Base-by-base conservation (phyloP, 2,113 vertebrate genomes). In the Grus americana region DNA sequence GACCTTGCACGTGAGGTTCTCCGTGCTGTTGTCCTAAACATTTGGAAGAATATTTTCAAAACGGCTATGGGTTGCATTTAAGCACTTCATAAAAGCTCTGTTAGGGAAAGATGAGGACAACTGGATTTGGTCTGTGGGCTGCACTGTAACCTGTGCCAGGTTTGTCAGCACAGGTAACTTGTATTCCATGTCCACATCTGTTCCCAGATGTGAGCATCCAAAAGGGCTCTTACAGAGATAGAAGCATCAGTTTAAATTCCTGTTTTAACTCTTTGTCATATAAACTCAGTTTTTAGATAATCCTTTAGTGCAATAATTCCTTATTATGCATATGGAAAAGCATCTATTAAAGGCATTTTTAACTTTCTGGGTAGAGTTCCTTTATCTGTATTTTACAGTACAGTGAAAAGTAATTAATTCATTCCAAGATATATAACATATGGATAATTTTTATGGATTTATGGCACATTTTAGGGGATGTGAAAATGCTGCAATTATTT, bases 301-400 rank as follows among this genome's bases (percentile, higher is more conserved):
- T 95, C 95, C 84, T 71, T 83, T 40, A 42, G 84, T 79, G 52
- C 66, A 94, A 66, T 95, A 88, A 95, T 86, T 96, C 87, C 81
- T 93, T 82, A 82, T 93, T 91, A 88, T 88, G 71, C 81, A 58
- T 82, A 88, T 38, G 58, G 81, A 93, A 91, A 86, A 85, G 1
- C 24, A 65, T 85, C 58, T 87, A 94, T 95, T 95, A 81, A 95
- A 92, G 58, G 36, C 44, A 1, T 90, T 96, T 96, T 93, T 50
- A 91, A 93, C 87, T 94, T 91, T 95, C 81, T 85, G 92, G 54
- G 73, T 76, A 90, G 87, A 95, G 70, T 94, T 95, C 74, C 87
- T 97, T 96, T 92, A 94, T 95, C 81, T 92, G 90, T 88, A 57
- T 90, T 95, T 96, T 95, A 91, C 88, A 93, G 92, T 90, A 79